Evolutionary conservation across 2,888 invertebrate genomes (phyloP).

Genomic region (Ennomos quercinarius): DNA sequence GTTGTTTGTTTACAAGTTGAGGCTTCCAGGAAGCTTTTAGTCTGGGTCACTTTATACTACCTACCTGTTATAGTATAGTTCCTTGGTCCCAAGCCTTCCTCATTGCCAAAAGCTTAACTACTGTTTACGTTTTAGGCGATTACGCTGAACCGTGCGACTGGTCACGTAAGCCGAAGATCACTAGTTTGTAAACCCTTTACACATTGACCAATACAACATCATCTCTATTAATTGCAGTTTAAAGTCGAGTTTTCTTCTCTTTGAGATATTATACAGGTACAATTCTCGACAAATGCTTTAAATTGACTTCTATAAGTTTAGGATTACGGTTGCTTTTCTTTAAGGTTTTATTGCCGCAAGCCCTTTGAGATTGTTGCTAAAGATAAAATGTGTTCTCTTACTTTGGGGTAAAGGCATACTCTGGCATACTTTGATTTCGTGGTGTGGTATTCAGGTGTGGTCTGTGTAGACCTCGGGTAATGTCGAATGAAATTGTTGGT

Average conservation of each 20-base stretch:
- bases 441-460: conserved; percentile 14
- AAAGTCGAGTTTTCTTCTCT: conserved; percentile 21
- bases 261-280: neutral
- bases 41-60: conserved; percentile 18
- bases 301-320: neutral
- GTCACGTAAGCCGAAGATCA: conserved; percentile 40
- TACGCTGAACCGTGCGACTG: conserved; percentile 32
- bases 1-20: conserved; percentile 13
- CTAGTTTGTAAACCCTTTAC: conserved; percentile 18
- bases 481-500: conserved; percentile 17
- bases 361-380: conserved; percentile 23
- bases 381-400: conserved; percentile 9
- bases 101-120: conserved; percentile 29
- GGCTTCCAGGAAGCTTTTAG: conserved; percentile 1
- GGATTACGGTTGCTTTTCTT: conserved; percentile 4
- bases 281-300: neutral
- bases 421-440: conserved; percentile 8
- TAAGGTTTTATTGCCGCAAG: conserved; percentile 3
- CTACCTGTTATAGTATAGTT: conserved; percentile 7
- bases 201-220: conserved; percentile 12
- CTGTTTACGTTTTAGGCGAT: conserved; percentile 25
- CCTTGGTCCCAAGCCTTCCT: conserved; percentile 16
- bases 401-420: neutral
- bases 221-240: conserved; percentile 8
- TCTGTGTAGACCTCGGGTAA: conserved; percentile 18